Percentiles rank a stretch among this genome's conserved stretches.
These are phyloP conservation scores for Micromys minutus DNA, from an alignment of 2,113 vertebrate genomes.

Conservation along the genomic window DNA sequence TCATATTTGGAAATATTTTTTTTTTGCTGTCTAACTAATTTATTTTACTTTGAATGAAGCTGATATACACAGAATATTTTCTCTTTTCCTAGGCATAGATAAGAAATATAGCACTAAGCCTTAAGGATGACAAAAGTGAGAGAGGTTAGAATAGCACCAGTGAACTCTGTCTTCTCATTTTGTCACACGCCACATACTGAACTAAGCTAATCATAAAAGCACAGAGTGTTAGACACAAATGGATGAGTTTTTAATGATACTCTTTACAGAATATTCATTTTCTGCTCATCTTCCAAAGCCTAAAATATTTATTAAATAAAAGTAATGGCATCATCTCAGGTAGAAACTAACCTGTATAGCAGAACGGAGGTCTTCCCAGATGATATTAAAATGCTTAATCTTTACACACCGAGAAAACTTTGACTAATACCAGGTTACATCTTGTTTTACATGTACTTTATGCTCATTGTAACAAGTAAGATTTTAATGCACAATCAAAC, in stretches of 20 bases:
- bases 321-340: slow-evolving; percentile 65
- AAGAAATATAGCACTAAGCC: slow-evolving; percentile 72
- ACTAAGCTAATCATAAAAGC: slow-evolving; percentile 72
- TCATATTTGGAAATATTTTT: slow-evolving; percentile 20
- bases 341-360: slow-evolving; percentile 30
- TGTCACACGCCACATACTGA: slow-evolving; percentile 65
- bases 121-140: slow-evolving; percentile 73
- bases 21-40: slow-evolving; percentile 57
- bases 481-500: too few relatives aligned
- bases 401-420: too few relatives aligned
- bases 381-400: slow-evolving; percentile 38
- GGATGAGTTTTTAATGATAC: slow-evolving; percentile 63
- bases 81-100: slow-evolving; percentile 27
- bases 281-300: slow-evolving; percentile 57
- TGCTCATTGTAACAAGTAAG: too few relatives aligned
- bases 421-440: too few relatives aligned
- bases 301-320: slow-evolving; percentile 74
- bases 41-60: slow-evolving; percentile 36
- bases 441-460: too few relatives aligned
- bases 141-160: slow-evolving; percentile 70
- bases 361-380: not conserved
- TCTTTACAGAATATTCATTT: slow-evolving; percentile 69
- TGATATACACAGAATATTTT: slow-evolving; percentile 47
- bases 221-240: slow-evolving; percentile 48
- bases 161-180: slow-evolving; percentile 49